Evolutionary conservation across 2,113 vertebrate genomes (phyloP), one percentile per base, ranked within the genome.

Genomic region (Mobula hypostoma): DNA sequence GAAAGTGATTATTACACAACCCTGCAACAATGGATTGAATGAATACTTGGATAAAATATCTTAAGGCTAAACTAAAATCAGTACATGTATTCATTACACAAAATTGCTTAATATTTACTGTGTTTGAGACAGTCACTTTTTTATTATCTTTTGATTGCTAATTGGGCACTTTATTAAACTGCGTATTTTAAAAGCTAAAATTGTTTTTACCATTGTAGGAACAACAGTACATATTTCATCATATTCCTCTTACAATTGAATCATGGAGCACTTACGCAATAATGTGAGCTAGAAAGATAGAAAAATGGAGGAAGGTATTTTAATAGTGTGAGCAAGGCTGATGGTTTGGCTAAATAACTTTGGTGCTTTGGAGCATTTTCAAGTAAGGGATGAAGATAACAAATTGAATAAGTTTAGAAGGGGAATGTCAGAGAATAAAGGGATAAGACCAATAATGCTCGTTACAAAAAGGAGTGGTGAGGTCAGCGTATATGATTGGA

Each of bases 1-100:
- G 85, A 66, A 90, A 90, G 85, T 61, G 66, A 66, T 90, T 66
- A 90, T 90, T 90, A 90, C 85, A 61, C 85, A 90, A 68, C 29
- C 15, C 32, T 90, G 85, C n/a, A 66, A 90, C 85, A 90, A 90
- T 66, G 85, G 85, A 29, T 5, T 32, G 61, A 68, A 90, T 90
- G 61, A 90, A 90, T 90, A 32, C 85, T 15, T 88, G 58, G 83
- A 63, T 90, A 90, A 90, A 8, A 90, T 90, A 27, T 66, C 61
- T 63, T 90, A 90, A 90, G 85, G 63, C 61, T 68, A 66, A 90
- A 66, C n/a, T 90, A 90, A 90, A 90, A 90, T 68, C 61, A 90
- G 61, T 90, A 66, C 63, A 68, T 90, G 61, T 90, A 90, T 90
- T 90, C 85, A 90, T 90, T 63, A 90, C 32, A 32, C 85, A 88